These are phyloP conservation scores for Strongylocentrotus purpuratus DNA, from an alignment of 35 echinoderm and acorn worm genomes.

Conservation along the genomic window DNA sequence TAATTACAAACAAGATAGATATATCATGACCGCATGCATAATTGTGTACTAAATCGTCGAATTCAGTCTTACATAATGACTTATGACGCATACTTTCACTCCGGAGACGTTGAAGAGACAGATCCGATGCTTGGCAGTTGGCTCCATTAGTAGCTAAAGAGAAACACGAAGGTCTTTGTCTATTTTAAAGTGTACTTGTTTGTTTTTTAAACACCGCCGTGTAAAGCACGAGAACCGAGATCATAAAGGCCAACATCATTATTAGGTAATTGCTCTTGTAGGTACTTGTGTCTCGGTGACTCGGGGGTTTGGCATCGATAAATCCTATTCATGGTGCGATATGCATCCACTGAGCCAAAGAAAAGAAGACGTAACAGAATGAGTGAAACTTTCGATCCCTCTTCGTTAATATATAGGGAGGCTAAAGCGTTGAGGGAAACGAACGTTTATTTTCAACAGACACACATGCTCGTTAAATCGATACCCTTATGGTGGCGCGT, in stretches of 20 bases:
- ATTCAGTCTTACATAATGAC: neutral
- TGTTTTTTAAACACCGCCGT: neutral
- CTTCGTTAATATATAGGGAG: neutral
- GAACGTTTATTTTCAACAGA: slow-evolving; percentile 19
- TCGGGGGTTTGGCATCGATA: neutral
- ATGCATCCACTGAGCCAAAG: neutral
- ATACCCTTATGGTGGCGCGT: slow-evolving; percentile 17
- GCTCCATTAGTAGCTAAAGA: neutral
- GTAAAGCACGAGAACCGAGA: neutral
- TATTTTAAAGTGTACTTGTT: neutral
- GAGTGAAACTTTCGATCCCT: slow-evolving; percentile 22
- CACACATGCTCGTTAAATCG: slow-evolving; percentile 13
- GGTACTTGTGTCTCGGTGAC: neutral
- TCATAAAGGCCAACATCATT: neutral
- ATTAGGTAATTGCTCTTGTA: neutral
- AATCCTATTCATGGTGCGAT: neutral
- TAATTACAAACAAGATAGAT: neutral
- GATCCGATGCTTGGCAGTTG: neutral
- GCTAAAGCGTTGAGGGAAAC: neutral
- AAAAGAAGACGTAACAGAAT: neutral
- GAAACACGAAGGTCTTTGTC: neutral
- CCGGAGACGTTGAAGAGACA: neutral
- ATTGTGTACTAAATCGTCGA: neutral
- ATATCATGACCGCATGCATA: neutral
- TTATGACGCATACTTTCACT: neutral